A percentile compares a stretch with the other conserved stretches of the same genome.
Evolutionary conservation across 2,888 invertebrate genomes (phyloP).

Genomic region (Plebejus anna): DNA sequence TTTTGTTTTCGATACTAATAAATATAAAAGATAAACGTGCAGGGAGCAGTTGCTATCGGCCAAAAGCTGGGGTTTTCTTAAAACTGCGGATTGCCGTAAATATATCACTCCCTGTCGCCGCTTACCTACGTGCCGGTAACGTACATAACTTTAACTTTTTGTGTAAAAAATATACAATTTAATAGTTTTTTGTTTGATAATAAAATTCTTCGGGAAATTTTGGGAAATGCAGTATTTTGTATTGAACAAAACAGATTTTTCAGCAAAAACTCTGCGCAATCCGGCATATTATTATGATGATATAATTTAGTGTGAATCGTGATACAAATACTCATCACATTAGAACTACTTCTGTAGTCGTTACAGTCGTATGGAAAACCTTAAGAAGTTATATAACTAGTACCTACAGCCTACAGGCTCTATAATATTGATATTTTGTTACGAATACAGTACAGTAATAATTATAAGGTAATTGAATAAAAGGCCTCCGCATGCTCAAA

Average conservation of each 20-base stretch:
- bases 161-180: conserved; percentile 21
- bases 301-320: no score
- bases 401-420: no score
- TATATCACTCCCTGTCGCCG: conserved; percentile 55
- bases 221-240: background rate
- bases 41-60: conserved; percentile 46
- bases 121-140: conserved; percentile 48
- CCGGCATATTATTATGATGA: no score
- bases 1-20: conserved; percentile 36
- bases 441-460: background rate
- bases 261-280: no score
- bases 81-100: conserved; percentile 53
- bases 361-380: no score
- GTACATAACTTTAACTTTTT: conserved; percentile 32
- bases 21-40: conserved; percentile 39
- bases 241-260: background rate
- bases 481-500: conserved; percentile 1
- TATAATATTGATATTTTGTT: background rate
- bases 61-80: conserved; percentile 52
- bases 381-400: no score
- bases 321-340: no score
- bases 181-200: background rate
- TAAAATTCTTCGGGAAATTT: background rate
- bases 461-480: background rate
- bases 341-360: no score